These are phyloP conservation scores for Trachops cirrhosus DNA, from an alignment of 2,797 vertebrate species.

Conservation along the genomic window DNA sequence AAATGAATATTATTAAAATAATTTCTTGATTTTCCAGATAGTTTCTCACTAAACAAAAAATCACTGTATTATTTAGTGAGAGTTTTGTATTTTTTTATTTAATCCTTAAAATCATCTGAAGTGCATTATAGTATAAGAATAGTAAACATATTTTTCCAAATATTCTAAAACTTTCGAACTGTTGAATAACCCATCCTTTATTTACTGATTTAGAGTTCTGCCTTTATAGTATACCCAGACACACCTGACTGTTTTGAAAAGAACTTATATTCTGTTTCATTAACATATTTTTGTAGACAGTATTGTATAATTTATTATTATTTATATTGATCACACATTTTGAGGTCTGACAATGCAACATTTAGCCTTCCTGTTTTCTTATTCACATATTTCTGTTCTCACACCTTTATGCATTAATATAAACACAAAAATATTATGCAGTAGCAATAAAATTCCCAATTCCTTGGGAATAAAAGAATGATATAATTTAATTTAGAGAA, in stretches of 20 bases:
- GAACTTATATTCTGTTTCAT: neutral
- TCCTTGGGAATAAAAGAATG: neutral
- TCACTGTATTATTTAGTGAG: neutral
- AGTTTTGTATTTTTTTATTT: neutral
- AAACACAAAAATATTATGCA: neutral
- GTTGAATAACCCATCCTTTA: neutral
- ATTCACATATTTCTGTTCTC: neutral
- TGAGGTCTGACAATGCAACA: neutral
- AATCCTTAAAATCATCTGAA: neutral
- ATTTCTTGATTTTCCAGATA: neutral
- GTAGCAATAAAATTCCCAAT: neutral
- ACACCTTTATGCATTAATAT: neutral
- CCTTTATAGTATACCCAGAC: neutral
- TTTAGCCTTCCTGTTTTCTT: neutral
- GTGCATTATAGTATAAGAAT: neutral
- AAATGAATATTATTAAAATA: neutral
- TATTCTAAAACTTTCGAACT: neutral
- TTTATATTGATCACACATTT: neutral
- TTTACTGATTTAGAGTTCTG: neutral
- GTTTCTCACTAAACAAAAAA: neutral
- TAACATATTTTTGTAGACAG: neutral
- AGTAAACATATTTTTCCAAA: neutral
- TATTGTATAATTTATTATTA: neutral
- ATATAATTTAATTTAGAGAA: conserved; percentile 19
- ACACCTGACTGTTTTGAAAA: neutral